phyloP scores from a whole-genome alignment of 2,797 vertebrate species.

The Oreonectes daqikongensis region DNA sequence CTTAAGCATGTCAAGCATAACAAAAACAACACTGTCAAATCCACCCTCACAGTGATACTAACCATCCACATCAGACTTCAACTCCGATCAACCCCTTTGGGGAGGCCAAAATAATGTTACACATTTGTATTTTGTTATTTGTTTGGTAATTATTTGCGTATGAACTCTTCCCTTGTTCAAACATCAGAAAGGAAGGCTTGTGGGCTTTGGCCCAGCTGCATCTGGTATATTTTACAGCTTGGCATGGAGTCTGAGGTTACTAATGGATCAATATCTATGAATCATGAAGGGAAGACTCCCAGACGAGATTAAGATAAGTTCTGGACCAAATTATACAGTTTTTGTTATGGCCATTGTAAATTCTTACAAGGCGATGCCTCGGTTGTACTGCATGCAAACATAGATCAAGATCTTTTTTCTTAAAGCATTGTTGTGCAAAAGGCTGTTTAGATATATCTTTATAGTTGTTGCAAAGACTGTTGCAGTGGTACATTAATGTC shows the following conservation, averaged over 20 bases:
- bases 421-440: background rate
- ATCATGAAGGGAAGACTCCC: conserved; percentile 12
- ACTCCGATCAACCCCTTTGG: background rate
- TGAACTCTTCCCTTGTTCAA: background rate
- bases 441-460: background rate
- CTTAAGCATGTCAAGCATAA: background rate
- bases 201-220: conserved; percentile 8
- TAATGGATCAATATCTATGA: conserved; percentile 29
- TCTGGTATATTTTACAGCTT: conserved; percentile 26
- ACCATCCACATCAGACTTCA: background rate
- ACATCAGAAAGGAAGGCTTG: conserved; percentile 2
- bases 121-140: conserved; percentile 9
- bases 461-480: background rate
- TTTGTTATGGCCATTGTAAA: background rate
- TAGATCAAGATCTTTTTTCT: background rate
- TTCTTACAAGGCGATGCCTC: background rate
- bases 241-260: conserved; percentile 1
- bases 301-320: conserved; percentile 4
- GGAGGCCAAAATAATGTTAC: background rate
- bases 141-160: background rate
- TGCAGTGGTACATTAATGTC: too few species aligned
- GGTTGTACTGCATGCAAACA: background rate
- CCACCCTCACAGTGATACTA: background rate
- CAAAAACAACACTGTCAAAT: background rate
- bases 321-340: background rate